A percentile compares a stretch with the other conserved stretches of the same genome.
Evolutionary conservation across 2,888 invertebrate genomes (phyloP).

Genomic region (Netelia melanura): DNA sequence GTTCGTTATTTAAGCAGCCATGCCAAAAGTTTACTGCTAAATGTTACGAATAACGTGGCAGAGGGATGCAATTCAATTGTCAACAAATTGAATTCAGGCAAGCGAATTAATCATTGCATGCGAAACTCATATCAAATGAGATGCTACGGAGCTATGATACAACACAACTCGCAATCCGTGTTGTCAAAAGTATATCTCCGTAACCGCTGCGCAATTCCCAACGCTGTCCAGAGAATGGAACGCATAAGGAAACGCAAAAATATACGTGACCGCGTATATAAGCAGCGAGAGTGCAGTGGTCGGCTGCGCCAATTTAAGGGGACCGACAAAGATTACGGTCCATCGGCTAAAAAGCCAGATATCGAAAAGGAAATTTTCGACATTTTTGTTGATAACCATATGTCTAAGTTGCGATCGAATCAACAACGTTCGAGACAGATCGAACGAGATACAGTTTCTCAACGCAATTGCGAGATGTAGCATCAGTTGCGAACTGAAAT

Average conservation of each 20-base stretch:
- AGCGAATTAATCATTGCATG: conserved; percentile 73
- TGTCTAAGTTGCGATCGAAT: conserved; percentile 11
- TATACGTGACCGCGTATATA: not conserved
- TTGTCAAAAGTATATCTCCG: conserved; percentile 7
- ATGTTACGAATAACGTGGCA: conserved; percentile 64
- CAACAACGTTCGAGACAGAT: conserved; percentile 7
- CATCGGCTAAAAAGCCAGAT: not conserved
- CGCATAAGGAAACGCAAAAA: conserved; percentile 2
- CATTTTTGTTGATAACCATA: conserved; percentile 7
- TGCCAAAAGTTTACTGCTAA: conserved; percentile 62
- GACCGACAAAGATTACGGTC: conserved; percentile 62
- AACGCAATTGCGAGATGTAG: conserved; percentile 26
- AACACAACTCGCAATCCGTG: conserved; percentile 74
- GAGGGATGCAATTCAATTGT: conserved; percentile 41
- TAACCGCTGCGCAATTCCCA: not conserved
- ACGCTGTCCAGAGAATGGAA: conserved; percentile 27
- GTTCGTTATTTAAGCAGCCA: conserved; percentile 39
- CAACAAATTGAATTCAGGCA: conserved; percentile 61
- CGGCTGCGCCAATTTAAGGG: not conserved
- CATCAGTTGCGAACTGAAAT: conserved; percentile 40
- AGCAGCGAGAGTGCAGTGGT: not conserved
- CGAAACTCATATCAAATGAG: conserved; percentile 76
- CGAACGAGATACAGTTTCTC: conserved; percentile 33
- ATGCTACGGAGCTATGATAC: conserved; percentile 76
- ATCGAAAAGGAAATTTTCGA: not conserved